A percentile compares a stretch with the other conserved stretches of the same genome.
Evolutionary conservation across 2,113 vertebrate genomes (phyloP).

Genomic region (Cryptoleucopteryx plumbea): DNA sequence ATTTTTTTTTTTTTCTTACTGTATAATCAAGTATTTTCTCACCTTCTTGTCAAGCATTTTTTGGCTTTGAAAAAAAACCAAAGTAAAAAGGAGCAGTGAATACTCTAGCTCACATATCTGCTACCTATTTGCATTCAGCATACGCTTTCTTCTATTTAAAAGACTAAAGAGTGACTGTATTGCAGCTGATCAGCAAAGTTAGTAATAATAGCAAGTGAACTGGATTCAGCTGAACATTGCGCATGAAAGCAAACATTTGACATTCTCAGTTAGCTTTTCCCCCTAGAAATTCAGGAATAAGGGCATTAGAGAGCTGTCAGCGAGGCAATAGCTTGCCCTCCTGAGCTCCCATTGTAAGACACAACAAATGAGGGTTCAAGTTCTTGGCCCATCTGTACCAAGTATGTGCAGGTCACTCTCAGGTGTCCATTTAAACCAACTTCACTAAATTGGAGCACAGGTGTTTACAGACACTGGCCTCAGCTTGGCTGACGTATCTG

Average conservation of each 20-base stretch:
- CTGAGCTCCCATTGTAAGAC: not conserved
- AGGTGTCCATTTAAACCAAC: not conserved
- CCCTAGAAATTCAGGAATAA: not conserved
- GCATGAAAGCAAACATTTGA: not conserved
- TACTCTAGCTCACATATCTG: not conserved
- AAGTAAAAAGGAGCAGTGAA: not conserved
- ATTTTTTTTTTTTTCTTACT: not conserved
- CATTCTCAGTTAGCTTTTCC: not conserved
- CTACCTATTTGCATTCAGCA: not conserved
- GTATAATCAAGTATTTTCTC: not conserved
- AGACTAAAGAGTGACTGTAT: not conserved
- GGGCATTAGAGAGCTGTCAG: not conserved
- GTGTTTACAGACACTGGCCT: not conserved
- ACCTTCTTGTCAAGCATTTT: not conserved
- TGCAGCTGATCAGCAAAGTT: not conserved
- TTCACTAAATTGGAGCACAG: not conserved
- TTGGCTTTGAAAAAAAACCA: not conserved
- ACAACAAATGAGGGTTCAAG: not conserved
- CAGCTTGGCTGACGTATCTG: not conserved
- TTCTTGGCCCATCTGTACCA: not conserved
- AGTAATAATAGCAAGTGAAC: not conserved
- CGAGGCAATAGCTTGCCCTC: not conserved
- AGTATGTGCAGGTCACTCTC: not conserved
- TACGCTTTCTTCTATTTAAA: not conserved
- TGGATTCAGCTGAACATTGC: not conserved